Percentiles rank a stretch among this genome's conserved stretches.
phyloP scores from a whole-genome alignment of 2,113 vertebrate species.

The Cyprinodon brontotheroides region DNA sequence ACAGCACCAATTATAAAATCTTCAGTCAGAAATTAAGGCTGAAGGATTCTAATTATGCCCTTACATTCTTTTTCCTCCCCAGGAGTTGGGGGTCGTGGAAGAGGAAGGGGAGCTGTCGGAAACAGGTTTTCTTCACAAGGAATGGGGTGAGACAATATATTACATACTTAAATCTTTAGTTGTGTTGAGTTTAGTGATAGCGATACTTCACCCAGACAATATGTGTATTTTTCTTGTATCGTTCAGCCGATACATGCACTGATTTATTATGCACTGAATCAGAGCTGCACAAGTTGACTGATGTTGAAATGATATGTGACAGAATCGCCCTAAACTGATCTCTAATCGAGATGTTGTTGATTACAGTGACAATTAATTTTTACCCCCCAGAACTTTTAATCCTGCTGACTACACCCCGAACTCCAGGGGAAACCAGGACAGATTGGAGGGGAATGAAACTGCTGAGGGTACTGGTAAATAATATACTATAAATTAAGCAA shows the following conservation, averaged over 20 bases:
- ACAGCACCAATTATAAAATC: neutral
- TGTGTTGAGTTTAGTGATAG: neutral
- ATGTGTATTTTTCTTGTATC: no score
- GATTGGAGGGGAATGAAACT: slow-evolving; percentile 86
- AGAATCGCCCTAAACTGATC: no score
- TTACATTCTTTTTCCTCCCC: slow-evolving; percentile 34
- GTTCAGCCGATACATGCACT: no score
- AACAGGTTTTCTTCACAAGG: slow-evolving; percentile 92
- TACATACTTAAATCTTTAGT: neutral
- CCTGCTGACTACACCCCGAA: slow-evolving; percentile 89
- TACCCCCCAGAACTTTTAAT: slow-evolving; percentile 87
- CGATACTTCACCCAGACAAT: no score
- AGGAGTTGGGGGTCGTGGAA: slow-evolving; percentile 87
- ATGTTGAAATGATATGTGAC: no score
- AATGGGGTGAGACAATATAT: slow-evolving; percentile 87
- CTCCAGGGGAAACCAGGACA: slow-evolving; percentile 82
- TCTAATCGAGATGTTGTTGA: neutral
- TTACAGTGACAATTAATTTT: slow-evolving; percentile 21
- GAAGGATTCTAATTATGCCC: neutral
- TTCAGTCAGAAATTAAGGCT: neutral
- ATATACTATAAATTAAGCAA: neutral
- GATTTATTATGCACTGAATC: no score
- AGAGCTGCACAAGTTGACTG: no score
- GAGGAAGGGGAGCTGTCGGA: slow-evolving; percentile 88
- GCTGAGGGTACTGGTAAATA: slow-evolving; percentile 85